Base-by-base conservation (phyloP, 2,797 vertebrate species). In the Numenius phaeopus region DNA sequence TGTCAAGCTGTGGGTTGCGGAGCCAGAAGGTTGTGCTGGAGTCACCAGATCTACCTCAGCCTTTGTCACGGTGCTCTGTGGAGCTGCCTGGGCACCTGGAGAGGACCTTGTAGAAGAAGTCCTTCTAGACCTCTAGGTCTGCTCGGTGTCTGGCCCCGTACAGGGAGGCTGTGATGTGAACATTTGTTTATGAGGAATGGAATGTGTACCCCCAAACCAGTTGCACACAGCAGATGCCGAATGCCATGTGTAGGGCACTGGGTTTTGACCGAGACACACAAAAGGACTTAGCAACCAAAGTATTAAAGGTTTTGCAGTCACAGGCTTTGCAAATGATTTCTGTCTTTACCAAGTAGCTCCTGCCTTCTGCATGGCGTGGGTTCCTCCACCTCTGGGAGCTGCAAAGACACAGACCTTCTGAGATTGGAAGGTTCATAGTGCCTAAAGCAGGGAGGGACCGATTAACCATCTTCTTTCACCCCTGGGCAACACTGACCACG, bases 281-380 rank as follows among this genome's bases (percentile, higher is more conserved):
- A 18, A 4, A 62, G 55, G 72, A 23, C 66, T 64, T 34, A 2
- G 44, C 61, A 75, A 47, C 39, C 72, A 23, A 49, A 47, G 40
- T 7, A 11, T 22, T 47, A 19, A 50, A 69, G 55, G 24, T 50
- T 50, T 62, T 0, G 0, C 20, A 26, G 79, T 16, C 14, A 2
- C 4, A 22, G 55, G 22, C 29, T 67, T 61, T 49, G 24, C 29
- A 50, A 34, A 27, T 52, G 0, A 11, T 57, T 69, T 62, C 32
- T 32, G 32, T 32, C 62, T 67, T 57, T 39, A 40, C 4, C 5
- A 7, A 40, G 55, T 17, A 34, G 32, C 55, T 89, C 49, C 61
- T 34, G 42, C 55, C 37, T 73, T 49, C 73, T 75, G 55, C 6
- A 1, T 4, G 14, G 47, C 20, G 5, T 30, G 24, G 14, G 32